Evolutionary conservation across 2,888 invertebrate species (phyloP), one percentile per base, ranked within the genome.

Genomic region (Oegoconia quadripuncta): DNA sequence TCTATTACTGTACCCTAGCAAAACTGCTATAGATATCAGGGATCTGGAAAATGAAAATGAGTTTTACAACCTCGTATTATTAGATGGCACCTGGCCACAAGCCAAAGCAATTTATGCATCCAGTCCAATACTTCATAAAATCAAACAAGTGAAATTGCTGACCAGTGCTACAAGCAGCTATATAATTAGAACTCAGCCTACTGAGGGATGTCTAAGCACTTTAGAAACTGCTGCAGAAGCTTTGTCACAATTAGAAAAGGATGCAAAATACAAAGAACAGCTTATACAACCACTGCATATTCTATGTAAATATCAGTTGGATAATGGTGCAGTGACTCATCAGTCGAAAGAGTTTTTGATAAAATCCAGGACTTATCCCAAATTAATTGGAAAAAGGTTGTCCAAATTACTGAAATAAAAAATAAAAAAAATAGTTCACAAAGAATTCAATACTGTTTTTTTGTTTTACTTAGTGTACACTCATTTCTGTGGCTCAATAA

Each of bases 11-110:
- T 97, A 95, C 78, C 97, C 96, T 18, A 94, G 95, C 52, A 89
- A 91, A 65, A 83, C 90, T 50, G 93, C 97, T 1, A 81, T 93
- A 34, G 91, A 93, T 62, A 89, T 96, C 45, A 89, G 89, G 56
- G 77, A 78, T 37, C 52, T 87, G 26, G 64, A 77, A 40, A 78
- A 81, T 52, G 77, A 82, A 37, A 57, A 63, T 48, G 79, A 75
- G 28, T 89, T 88, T 7, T 95, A 93, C 65, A 97, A 95, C 71
- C 84, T 97, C 36, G 88, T 97, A 29, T 80, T 97, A 27, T 90
- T 98, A 47, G 97, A 98, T 87, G 97, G 98, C 3, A 98, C 98
- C 7, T 98, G 97, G 97, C 94, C 96, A 1, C 97, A 98, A 77
- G 97, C 97, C 2, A 96, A 96, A 75, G 94, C 96, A 8, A 96